These are phyloP conservation scores for Anthopleura sola DNA, from an alignment of 64 coral and sea anemone species.

Conservation along the genomic window DNA sequence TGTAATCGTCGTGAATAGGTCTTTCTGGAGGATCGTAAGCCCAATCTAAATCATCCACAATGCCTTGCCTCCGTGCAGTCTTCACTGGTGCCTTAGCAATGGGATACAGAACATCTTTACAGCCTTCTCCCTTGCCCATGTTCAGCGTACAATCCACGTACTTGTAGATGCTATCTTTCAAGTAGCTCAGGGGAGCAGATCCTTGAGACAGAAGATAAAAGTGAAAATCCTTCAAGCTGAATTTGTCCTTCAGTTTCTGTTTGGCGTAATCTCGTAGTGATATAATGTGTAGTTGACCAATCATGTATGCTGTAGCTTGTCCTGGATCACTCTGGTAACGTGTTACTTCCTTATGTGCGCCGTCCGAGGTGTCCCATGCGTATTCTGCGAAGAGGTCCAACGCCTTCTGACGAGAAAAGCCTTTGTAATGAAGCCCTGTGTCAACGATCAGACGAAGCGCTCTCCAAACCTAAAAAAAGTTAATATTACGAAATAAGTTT, in stretches of 20 bases:
- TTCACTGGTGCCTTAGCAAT: constrained; percentile 4
- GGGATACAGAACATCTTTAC: constrained; percentile 39
- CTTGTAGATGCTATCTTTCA: constrained; percentile 40
- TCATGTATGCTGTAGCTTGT: constrained; percentile 62
- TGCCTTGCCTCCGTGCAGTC: background rate
- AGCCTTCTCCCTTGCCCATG: constrained; percentile 24
- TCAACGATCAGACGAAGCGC: constrained; percentile 59
- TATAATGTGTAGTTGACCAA: constrained; percentile 58
- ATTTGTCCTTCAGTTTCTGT: constrained; percentile 28
- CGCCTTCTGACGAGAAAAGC: constrained; percentile 28
- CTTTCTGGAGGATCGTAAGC: constrained; percentile 13
- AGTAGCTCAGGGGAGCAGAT: constrained; percentile 51
- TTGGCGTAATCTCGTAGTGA: constrained; percentile 44
- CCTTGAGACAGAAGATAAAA: constrained; percentile 59
- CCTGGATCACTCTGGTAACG: constrained; percentile 58
- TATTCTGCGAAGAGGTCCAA: constrained; percentile 28
- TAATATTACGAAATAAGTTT: too few species aligned
- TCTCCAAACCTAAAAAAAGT: constrained; percentile 42
- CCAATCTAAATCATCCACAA: constrained; percentile 29
- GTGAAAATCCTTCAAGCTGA: constrained; percentile 54
- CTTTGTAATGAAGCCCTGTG: constrained; percentile 55
- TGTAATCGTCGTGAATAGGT: constrained; percentile 2
- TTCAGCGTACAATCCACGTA: constrained; percentile 45
- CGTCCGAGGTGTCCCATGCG: constrained; percentile 52
- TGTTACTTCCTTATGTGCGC: constrained; percentile 45